Evolutionary conservation across 2,113 vertebrate species (phyloP).

Genomic region (Sebastes schlegelii): DNA sequence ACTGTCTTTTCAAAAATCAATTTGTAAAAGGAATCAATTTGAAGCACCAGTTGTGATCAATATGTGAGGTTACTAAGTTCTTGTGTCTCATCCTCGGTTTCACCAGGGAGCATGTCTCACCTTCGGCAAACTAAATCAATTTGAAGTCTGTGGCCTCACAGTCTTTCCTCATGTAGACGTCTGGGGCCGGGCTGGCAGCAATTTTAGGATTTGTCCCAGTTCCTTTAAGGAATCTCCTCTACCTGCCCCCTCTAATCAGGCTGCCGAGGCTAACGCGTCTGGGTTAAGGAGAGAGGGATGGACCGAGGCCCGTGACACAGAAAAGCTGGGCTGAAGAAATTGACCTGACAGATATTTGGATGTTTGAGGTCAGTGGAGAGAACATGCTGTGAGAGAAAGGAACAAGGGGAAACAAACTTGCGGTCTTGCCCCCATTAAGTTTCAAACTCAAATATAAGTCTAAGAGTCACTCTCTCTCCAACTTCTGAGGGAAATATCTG

Average conservation of each 20-base stretch:
- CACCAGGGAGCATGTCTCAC: too few species aligned
- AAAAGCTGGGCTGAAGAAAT: conserved; percentile 17
- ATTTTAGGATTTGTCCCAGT: conserved; percentile 61
- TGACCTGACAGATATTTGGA: conserved; percentile 30
- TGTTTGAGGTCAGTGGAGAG: conserved; percentile 29
- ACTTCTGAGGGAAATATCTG: not conserved
- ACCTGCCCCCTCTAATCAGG: conserved; percentile 50
- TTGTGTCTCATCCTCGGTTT: not conserved
- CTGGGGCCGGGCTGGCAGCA: conserved; percentile 29
- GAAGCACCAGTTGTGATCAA: not conserved
- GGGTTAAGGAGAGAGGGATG: conserved; percentile 26
- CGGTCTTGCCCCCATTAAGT: conserved; percentile 15
- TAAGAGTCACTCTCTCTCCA: too few species aligned
- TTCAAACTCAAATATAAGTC: not conserved
- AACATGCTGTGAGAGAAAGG: not conserved
- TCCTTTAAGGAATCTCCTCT: conserved; percentile 56
- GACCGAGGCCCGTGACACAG: not conserved
- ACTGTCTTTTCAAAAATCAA: too few species aligned
- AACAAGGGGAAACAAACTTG: conserved; percentile 12
- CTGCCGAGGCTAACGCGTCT: conserved; percentile 10
- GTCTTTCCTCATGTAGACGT: conserved; percentile 40
- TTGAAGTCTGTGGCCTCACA: conserved; percentile 30
- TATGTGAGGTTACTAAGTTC: not conserved
- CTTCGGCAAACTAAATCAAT: conserved; percentile 40
- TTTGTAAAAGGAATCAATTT: conserved; percentile 5